Conservation (phyloP, 2,888 invertebrate genomes). For the Netelia virgata region DNA sequence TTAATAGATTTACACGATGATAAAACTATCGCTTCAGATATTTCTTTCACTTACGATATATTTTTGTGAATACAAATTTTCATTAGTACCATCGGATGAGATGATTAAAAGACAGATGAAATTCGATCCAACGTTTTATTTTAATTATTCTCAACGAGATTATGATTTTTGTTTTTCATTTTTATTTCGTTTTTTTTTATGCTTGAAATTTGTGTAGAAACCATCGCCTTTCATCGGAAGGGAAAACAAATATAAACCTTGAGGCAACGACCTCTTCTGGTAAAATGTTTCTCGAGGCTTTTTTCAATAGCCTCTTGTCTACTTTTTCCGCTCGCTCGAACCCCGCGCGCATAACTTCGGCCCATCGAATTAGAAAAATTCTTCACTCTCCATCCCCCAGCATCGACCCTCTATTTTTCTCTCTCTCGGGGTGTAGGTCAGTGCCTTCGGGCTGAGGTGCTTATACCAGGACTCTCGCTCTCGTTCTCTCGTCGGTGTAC, state of each 20-base stretch:
- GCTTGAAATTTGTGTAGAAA: neutral
- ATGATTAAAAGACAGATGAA: no score
- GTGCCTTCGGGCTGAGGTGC: conserved; percentile 43
- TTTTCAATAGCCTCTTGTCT: neutral
- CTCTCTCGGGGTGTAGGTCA: conserved; percentile 34
- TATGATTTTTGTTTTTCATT: no score
- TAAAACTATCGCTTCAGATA: no score
- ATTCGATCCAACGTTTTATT: no score
- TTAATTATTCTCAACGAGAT: no score
- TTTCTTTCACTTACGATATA: no score
- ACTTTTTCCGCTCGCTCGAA: conserved; percentile 16
- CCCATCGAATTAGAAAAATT: conserved; percentile 57
- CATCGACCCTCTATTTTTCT: neutral
- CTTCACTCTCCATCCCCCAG: neutral
- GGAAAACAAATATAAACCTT: neutral
- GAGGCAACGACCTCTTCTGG: conserved; percentile 34
- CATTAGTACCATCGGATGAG: neutral
- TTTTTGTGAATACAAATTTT: neutral
- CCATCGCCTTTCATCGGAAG: conserved; percentile 1
- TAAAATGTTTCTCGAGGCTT: conserved; percentile 6
- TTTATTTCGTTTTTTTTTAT: no score
- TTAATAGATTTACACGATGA: neutral
- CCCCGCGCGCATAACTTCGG: conserved; percentile 47
- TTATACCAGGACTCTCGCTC: conserved; percentile 14
- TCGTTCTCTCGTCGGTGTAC: conserved; percentile 5